A percentile compares a stretch with the other conserved stretches of the same genome.
phyloP scores from a whole-genome alignment of 1,140 invertebrate species.

The Panagrolaimus sp. region DNA sequence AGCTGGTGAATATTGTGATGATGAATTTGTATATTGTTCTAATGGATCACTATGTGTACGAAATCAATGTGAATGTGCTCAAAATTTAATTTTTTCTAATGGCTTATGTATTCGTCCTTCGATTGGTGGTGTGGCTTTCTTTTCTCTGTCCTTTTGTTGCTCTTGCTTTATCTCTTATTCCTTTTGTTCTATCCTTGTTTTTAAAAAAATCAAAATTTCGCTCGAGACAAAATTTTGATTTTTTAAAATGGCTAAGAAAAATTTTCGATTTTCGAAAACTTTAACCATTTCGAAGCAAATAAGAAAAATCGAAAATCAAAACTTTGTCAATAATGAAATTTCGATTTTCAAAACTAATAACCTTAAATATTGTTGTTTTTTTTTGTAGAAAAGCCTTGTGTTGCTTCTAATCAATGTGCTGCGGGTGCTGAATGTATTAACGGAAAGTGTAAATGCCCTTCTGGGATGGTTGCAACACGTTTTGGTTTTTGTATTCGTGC shows the following conservation, averaged over 20 bases:
- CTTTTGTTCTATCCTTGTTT: not conserved
- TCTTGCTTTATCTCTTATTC: no score
- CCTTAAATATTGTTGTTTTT: no score
- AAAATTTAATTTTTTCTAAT: not conserved
- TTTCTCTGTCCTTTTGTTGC: not conserved
- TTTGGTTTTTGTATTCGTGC: not conserved
- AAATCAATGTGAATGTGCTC: constrained; percentile 13
- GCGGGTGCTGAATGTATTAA: constrained; percentile 23
- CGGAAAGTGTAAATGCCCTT: constrained; percentile 19
- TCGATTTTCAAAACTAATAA: no score
- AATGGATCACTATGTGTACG: not conserved
- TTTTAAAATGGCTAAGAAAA: no score
- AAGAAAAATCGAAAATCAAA: no score
- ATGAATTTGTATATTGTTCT: constrained; percentile 9
- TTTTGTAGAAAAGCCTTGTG: constrained; percentile 12
- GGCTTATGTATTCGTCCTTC: not conserved
- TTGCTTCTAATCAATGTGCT: constrained; percentile 14
- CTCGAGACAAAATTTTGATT: no score
- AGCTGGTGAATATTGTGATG: constrained; percentile 9
- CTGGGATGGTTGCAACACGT: not conserved
- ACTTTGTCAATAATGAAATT: no score
- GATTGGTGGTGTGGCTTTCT: not conserved
- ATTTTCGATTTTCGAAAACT: no score
- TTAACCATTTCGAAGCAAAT: no score
- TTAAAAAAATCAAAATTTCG: constrained; percentile 16